Evolutionary conservation across 2,888 invertebrate genomes (phyloP), one percentile per base, ranked within the genome.

Genomic region (Pristionchus mayeri): DNA sequence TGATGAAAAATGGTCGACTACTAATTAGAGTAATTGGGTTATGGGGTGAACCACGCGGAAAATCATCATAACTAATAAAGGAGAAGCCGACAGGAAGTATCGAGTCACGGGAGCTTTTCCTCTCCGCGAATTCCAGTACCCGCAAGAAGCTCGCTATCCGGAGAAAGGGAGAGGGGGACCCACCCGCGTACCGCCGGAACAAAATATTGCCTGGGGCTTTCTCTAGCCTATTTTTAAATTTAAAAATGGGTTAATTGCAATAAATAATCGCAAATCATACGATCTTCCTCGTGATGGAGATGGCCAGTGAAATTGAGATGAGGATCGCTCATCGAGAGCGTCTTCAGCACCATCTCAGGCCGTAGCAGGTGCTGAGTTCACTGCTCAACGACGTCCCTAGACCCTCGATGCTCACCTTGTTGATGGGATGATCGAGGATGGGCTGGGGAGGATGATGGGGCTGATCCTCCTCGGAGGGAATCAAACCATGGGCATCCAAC

Each of bases 381-480:
- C 44, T 44, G 7, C 44, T 44, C 13, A 44, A 44, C 13, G 44
- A 9, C 13, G 44, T 44, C 44, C 6, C 44, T 44, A 13, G 44
- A n/a, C n/a, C n/a, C n/a, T n/a, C n/a, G n/a, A n/a, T 11, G 21
- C 34, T 57, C 16, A 82, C 81, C 63, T 63, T 60, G 63, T 82
- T 82, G 9, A 82, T 44, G 44, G 81, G 81, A 37, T 82, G 48
- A 7, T 44, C 44, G 30, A 24, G 13, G 48, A 82, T 63, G 4
- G 81, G 81, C 48, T 82, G 81, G 7, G 81, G 81, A 0, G 81
- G 81, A 27, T 82, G 81, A 48, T 82, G 81, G 48, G 81, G 81
- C n/a, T 40, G 48, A 63, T 82, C 81, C 21, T 82, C 81, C 30
- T 82, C 81, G 0, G 81, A 82, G 7, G 81, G 81, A 48, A 82